A percentile compares a stretch with the other conserved stretches of the same genome.
phyloP scores from a whole-genome alignment of 23 tunicate species.

The Corella eumyota region DNA sequence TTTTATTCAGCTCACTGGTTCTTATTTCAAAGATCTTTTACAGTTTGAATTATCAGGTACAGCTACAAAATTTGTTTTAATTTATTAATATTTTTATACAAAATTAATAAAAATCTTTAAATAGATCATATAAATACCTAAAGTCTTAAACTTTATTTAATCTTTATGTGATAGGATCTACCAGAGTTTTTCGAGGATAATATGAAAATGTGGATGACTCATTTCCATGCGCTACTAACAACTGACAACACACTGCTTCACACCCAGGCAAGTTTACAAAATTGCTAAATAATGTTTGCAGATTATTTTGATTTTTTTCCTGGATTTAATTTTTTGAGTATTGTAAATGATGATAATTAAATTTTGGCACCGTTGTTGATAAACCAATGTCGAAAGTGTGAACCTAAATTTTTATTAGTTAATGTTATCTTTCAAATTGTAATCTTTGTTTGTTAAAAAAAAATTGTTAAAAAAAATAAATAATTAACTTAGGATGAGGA shows the following conservation, averaged over 20 bases:
- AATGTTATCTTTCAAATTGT: neutral
- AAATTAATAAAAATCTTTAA: neutral
- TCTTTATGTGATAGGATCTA: no score
- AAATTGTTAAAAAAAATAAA: no score
- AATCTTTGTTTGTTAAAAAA: no score
- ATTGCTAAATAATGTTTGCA: neutral
- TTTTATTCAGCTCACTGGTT: constrained; percentile 74
- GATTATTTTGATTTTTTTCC: no score
- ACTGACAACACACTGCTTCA: constrained; percentile 55
- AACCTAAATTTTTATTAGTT: neutral
- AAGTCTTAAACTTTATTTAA: no score
- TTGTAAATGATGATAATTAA: no score
- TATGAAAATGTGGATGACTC: constrained; percentile 85
- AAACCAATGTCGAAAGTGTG: neutral
- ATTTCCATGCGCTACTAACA: constrained; percentile 50
- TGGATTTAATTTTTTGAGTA: no score
- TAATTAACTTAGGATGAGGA: constrained; percentile 68
- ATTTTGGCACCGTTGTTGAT: no score
- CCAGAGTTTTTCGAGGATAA: constrained; percentile 98
- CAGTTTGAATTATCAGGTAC: constrained; percentile 89
- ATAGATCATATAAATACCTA: no score
- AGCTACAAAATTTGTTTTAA: neutral
- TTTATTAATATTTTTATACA: neutral
- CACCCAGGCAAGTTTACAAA: constrained; percentile 16
- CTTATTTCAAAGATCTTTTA: constrained; percentile 88